Percentiles rank a stretch among this genome's conserved stretches.
Conservation (phyloP, 2,888 invertebrate species). For the Hirtodrosophila duncani region DNA sequence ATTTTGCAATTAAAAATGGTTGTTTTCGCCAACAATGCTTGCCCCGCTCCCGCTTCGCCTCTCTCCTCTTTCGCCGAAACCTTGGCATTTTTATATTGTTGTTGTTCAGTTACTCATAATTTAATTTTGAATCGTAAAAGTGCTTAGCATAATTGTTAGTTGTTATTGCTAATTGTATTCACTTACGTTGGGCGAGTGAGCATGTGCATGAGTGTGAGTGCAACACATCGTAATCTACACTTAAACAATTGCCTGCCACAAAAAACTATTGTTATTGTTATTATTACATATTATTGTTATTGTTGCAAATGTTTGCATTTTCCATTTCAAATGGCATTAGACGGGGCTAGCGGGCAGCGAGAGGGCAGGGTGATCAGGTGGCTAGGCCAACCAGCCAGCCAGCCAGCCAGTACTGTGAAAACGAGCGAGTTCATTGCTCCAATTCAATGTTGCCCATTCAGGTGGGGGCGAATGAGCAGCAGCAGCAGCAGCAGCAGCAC, state of each 20-base stretch:
- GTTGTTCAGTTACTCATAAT: constrained; percentile 35
- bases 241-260: constrained; percentile 54
- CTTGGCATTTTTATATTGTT: constrained; percentile 1
- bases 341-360: background rate
- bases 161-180: constrained; percentile 22
- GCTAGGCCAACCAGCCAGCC: too few species aligned
- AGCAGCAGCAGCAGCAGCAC: background rate
- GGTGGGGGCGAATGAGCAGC: constrained; percentile 13
- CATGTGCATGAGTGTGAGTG: constrained; percentile 12
- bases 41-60: too few species aligned
- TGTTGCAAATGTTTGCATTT: constrained; percentile 40
- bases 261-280: constrained; percentile 29
- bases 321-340: constrained; percentile 40
- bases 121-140: constrained; percentile 57
- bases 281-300: constrained; percentile 11
- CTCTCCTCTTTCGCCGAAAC: too few species aligned
- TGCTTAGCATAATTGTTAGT: constrained; percentile 53
- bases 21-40: too few species aligned
- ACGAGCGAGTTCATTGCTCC: constrained; percentile 74
- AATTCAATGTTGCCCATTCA: constrained; percentile 70
- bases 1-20: constrained; percentile 25
- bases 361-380: constrained; percentile 5
- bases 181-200: background rate
- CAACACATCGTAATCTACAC: constrained; percentile 18
- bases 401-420: too few species aligned